Evolutionary conservation across 2,113 vertebrate genomes (phyloP), one percentile per base, ranked within the genome.

Genomic region (Silurus asotus): DNA sequence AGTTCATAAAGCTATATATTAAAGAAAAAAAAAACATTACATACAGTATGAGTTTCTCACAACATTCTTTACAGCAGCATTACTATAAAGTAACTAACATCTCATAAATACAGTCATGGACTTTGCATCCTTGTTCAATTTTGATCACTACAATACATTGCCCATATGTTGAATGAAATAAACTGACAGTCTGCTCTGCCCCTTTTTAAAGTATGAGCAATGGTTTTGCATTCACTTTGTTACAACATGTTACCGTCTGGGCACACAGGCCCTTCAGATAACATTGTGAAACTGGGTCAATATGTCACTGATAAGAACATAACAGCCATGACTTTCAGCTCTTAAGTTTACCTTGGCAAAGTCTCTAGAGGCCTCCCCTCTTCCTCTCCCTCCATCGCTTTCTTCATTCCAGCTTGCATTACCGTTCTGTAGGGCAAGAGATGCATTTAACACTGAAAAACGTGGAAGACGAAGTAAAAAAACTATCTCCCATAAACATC

Each of bases 281-380:
- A 59, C 11, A 67, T 25, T 64, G 75, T 86, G 28, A 84, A 86
- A 74, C 37, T 84, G 49, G 82, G 69, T 88, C 77, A 69, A 62
- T 86, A 17, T 58, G 78, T 83, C 83, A 87, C 64, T 72, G 87
- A 72, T 81, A 70, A n/a, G 20, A 72, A 62, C 64, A 51, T 48
- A 51, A 65, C 62, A 72, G 51, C 85, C 61, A 48, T 59, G 76
- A 51, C 64, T 85, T 79, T 82, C 4, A n/a, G 48, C 51, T 84
- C 81, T 61, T 9, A 62, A 62, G 86, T 74, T 87, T 87, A 98
- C 97, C 96, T 98, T 99, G 92, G 97, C 97, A 91, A 99, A 99
- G 91, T 99, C 97, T 87, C 97, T 93, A 67, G 97, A 98, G 37
- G 98, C 96, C 78, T 99, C 97, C 92, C 96, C 97, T 94, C 93